Evolutionary conservation across 1,140 invertebrate genomes (phyloP).

Genomic region (Bombus consobrinus): DNA sequence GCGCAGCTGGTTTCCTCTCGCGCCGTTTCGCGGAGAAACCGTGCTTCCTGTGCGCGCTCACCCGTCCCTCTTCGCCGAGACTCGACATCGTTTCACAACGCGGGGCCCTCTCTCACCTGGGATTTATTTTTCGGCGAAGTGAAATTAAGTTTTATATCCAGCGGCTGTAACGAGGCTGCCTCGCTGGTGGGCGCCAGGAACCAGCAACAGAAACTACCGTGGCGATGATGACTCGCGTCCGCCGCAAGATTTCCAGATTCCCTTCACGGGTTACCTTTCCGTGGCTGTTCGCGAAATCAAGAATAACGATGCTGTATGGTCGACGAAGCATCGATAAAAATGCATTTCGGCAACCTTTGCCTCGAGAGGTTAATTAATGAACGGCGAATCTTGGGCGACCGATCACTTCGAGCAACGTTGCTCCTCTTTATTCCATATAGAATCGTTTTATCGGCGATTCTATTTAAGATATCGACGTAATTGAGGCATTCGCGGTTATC

Average conservation of each 20-base stretch:
- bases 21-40: slow-evolving; percentile 14
- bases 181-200: slow-evolving; percentile 58
- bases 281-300: neutral
- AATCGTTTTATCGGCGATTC: slow-evolving; percentile 9
- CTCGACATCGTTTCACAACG: no score
- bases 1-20: slow-evolving; percentile 39
- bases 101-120: neutral
- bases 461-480: slow-evolving; percentile 12
- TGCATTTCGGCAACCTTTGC: slow-evolving; percentile 5
- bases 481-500: slow-evolving; percentile 26
- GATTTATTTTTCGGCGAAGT: slow-evolving; percentile 71
- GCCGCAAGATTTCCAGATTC: slow-evolving; percentile 10
- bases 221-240: slow-evolving; percentile 60
- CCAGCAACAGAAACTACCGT: slow-evolving; percentile 56
- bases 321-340: slow-evolving; percentile 15
- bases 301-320: neutral
- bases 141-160: slow-evolving; percentile 75
- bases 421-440: no score
- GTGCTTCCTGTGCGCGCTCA: slow-evolving; percentile 38
- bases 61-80: neutral
- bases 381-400: neutral
- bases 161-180: slow-evolving; percentile 60
- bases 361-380: slow-evolving; percentile 29
- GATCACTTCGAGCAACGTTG: neutral
- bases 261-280: neutral